phyloP scores from a whole-genome alignment of 2,113 vertebrate species.

The Chloroceryle aenea region DNA sequence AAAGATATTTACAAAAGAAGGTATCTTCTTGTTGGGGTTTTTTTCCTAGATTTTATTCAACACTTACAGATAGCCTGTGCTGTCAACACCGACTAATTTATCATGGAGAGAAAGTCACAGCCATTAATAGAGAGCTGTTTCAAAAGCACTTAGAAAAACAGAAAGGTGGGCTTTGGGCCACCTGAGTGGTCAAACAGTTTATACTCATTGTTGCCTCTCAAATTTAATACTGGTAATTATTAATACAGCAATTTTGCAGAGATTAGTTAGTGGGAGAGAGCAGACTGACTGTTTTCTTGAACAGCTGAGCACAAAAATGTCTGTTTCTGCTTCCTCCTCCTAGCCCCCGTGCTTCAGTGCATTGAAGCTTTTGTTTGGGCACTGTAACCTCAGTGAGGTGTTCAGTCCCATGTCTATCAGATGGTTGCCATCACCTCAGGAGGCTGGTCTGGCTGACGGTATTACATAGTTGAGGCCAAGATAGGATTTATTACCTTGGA shows the following conservation, averaged over 20 bases:
- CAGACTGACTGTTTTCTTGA: background rate
- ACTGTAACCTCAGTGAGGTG: background rate
- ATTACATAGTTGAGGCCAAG: background rate
- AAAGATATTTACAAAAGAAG: conserved; percentile 78
- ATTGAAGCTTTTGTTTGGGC: background rate
- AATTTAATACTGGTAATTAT: conserved; percentile 10
- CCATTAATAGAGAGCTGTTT: conserved; percentile 1
- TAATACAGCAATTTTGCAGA: background rate
- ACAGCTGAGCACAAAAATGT: background rate
- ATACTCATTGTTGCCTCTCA: conserved; percentile 20
- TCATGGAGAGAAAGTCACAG: background rate
- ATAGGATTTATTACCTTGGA: background rate
- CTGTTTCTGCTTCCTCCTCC: background rate
- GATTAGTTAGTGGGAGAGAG: background rate
- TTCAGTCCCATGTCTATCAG: background rate
- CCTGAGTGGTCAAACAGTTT: conserved; percentile 26
- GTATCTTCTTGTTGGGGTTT: conserved; percentile 57
- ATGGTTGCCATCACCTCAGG: background rate
- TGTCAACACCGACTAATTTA: conserved; percentile 35
- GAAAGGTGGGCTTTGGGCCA: conserved; percentile 41
- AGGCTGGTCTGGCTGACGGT: background rate
- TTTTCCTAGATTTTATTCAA: conserved; percentile 60
- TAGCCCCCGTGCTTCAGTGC: background rate
- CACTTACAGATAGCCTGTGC: conserved; percentile 4
- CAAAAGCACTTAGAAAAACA: conserved; percentile 15